Conservation (phyloP, 1,140 invertebrate species). For the Solen grandis region DNA sequence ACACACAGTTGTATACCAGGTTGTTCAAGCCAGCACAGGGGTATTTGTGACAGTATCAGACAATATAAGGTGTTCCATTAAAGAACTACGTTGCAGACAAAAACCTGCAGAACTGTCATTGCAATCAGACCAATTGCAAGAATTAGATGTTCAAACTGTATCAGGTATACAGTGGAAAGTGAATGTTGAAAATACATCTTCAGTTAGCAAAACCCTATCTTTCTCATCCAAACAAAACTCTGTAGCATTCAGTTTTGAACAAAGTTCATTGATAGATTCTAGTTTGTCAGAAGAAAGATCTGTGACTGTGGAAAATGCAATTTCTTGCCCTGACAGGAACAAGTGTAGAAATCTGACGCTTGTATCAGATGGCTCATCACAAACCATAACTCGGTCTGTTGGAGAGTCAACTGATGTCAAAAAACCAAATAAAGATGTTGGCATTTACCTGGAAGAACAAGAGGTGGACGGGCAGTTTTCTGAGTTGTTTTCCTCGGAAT, state of each 20-base stretch:
- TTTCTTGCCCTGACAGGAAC: neutral
- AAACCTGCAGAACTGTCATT: neutral
- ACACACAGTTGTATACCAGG: slow-evolving; percentile 43
- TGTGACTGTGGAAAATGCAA: neutral
- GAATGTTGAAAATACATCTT: neutral
- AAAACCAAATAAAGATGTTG: neutral
- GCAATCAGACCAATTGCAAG: neutral
- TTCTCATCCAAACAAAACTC: slow-evolving; percentile 10
- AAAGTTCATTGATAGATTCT: neutral
- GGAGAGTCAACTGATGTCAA: neutral
- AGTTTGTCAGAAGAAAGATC: neutral
- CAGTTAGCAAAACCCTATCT: neutral
- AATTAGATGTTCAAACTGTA: neutral
- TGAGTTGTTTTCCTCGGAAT: too few species aligned
- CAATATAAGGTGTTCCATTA: slow-evolving; percentile 27
- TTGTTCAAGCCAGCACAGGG: slow-evolving; percentile 24
- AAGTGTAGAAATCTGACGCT: neutral
- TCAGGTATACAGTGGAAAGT: neutral
- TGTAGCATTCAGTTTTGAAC: slow-evolving; percentile 40
- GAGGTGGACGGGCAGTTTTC: too few species aligned
- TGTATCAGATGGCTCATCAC: neutral
- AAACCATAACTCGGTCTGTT: neutral
- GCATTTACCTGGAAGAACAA: too few species aligned
- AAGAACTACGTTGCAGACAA: slow-evolving; percentile 6
- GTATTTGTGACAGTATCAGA: slow-evolving; percentile 42